Evolutionary conservation across 2,888 invertebrate genomes (phyloP), one percentile per base, ranked within the genome.

Genomic region (Julus scandinavius): DNA sequence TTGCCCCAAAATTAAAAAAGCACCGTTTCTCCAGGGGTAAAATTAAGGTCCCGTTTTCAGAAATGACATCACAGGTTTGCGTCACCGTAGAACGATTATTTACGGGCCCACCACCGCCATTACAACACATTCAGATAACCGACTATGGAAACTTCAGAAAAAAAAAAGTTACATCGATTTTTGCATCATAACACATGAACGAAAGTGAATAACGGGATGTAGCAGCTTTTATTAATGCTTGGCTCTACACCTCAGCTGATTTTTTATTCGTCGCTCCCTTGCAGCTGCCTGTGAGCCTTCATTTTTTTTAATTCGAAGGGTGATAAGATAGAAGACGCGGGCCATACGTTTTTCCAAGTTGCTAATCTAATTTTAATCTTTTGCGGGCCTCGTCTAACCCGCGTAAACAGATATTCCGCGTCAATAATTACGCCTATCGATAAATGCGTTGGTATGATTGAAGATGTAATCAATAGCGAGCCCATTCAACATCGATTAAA

Each of bases 81-180:
- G 38, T 80, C 80, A 80, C 5, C n/a, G 20, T 20, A 20, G 4
- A 20, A 6, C 63, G 20, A 63, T 63, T 20, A 63, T 63, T 63
- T 63, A 63, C 63, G 63, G 5, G 6, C 0, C 38, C 80, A 13
- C 80, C 80, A 38, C 80, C 80, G 38, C 38, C 80, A 13, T 38
- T 80, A 80, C 80, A 80, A 80, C 38, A 38, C 38, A 40, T 80
- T 80, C 80, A 80, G 80, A 38, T 80, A 80, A 80, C 80, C 80
- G 80, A 80, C 29, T 40, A 29, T 40, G 15, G 5, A 80, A 80
- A 80, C 38, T 80, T 80, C 29, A 80, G 38, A 80, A 80, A 80
- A 80, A 29, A 45, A 45, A 45, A 45, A 80, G 13, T 80, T 80
- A 80, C 80, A 80, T 80, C 80, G 38, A 80, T 80, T 80, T 72